A percentile compares a stretch with the other conserved stretches of the same genome.
Evolutionary conservation across 2,888 invertebrate species (phyloP).

Genomic region (Diaprepes abbreviatus): DNA sequence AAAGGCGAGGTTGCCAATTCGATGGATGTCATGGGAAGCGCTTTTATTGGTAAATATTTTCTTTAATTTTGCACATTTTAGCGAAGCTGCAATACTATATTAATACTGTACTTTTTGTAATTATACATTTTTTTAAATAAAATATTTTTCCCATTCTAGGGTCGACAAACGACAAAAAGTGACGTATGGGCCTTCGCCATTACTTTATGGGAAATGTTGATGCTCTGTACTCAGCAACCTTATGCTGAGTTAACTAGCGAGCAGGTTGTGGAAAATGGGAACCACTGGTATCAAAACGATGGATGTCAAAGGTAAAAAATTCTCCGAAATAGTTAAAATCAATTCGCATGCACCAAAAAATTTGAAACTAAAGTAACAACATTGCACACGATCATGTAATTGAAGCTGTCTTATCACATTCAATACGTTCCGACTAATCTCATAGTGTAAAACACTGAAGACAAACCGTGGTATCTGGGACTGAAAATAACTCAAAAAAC

Average conservation of each 20-base stretch:
- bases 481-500: too few species aligned
- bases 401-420: too few species aligned
- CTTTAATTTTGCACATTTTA: slow-evolving; percentile 1
- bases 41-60: slow-evolving; percentile 77
- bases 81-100: too few species aligned
- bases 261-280: slow-evolving; percentile 78
- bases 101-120: too few species aligned
- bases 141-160: slow-evolving; percentile 72
- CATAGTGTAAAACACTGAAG: too few species aligned
- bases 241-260: slow-evolving; percentile 86
- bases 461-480: too few species aligned
- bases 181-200: slow-evolving; percentile 95
- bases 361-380: too few species aligned
- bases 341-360: too few species aligned
- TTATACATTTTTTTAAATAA: background rate
- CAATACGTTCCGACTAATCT: too few species aligned
- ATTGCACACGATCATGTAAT: too few species aligned
- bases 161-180: slow-evolving; percentile 87
- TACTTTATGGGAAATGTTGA: slow-evolving; percentile 90
- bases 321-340: too few species aligned
- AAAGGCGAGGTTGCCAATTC: slow-evolving; percentile 84
- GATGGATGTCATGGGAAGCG: slow-evolving; percentile 96
- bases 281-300: slow-evolving; percentile 69
- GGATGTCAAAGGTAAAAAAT: slow-evolving; percentile 68
- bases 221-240: slow-evolving; percentile 83